Conservation (phyloP, 2,888 invertebrate species). For the Megamerina dolium region DNA sequence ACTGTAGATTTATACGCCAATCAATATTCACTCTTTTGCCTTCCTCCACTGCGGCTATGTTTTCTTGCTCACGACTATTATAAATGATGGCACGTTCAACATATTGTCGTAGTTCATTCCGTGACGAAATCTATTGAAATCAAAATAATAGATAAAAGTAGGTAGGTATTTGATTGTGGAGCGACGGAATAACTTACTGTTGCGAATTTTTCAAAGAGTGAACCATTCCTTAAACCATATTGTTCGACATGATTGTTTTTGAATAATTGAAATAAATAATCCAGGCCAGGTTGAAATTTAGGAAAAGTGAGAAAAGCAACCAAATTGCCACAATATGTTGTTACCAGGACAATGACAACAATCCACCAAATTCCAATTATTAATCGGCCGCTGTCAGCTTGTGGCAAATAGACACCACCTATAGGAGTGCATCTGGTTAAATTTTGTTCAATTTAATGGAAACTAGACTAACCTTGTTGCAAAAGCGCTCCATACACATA, state of each 20-base stretch:
- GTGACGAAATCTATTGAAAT: constrained; percentile 28
- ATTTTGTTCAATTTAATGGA: neutral
- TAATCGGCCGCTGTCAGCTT: constrained; percentile 77
- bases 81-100: constrained; percentile 55
- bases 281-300: constrained; percentile 51
- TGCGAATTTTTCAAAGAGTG: constrained; percentile 65
- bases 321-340: constrained; percentile 87
- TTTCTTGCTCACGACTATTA: constrained; percentile 48
- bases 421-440: constrained; percentile 4
- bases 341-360: constrained; percentile 80
- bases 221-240: constrained; percentile 71
- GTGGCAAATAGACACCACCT: constrained; percentile 84
- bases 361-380: constrained; percentile 90
- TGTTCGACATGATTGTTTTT: constrained; percentile 54
- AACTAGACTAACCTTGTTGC: constrained; percentile 70
- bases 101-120: constrained; percentile 47
- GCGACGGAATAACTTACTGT: constrained; percentile 50
- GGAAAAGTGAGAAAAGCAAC: constrained; percentile 91
- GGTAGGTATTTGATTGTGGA: too few relatives aligned
- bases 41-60: constrained; percentile 57
- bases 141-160: too few relatives aligned
- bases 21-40: constrained; percentile 72
- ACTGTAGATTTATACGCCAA: constrained; percentile 72
- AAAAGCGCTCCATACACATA: constrained; percentile 86
- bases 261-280: constrained; percentile 47